Evolutionary conservation across 2,113 vertebrate species (phyloP).

Genomic region (Forbesichthys papilliferus): DNA sequence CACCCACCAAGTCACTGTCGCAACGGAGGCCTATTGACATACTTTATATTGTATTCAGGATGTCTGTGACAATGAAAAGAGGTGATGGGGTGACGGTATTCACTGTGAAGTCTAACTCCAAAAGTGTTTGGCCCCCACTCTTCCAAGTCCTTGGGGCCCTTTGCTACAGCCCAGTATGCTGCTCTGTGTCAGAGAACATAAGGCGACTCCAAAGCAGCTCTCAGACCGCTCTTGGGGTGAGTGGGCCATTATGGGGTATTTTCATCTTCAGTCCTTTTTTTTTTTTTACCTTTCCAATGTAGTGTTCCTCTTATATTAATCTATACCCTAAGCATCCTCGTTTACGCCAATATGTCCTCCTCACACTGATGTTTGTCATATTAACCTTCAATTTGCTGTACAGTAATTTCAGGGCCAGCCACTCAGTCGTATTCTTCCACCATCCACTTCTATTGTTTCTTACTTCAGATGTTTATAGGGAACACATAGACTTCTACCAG

Average conservation of each 20-base stretch:
- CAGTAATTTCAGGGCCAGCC: no score
- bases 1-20: no score
- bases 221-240: slow-evolving; percentile 65
- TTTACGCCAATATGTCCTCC: no score
- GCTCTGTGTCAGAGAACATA: slow-evolving; percentile 49
- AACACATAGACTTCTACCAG: no score
- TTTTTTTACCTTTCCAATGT: neutral
- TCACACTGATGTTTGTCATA: no score
- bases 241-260: slow-evolving; percentile 6
- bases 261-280: neutral
- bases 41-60: slow-evolving; percentile 22
- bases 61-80: slow-evolving; percentile 58
- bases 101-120: slow-evolving; percentile 52
- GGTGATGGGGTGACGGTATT: slow-evolving; percentile 61
- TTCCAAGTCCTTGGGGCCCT: slow-evolving; percentile 62
- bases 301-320: neutral
- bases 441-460: no score
- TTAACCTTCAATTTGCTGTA: no score
- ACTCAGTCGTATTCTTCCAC: no score
- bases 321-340: no score
- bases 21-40: neutral
- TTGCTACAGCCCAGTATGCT: slow-evolving; percentile 67
- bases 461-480: no score
- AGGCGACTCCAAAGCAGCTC: slow-evolving; percentile 18
- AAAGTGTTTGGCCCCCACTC: slow-evolving; percentile 53